These are phyloP conservation scores for Ridgeia piscesae DNA, from an alignment of 1,140 invertebrate genomes.

Conservation along the genomic window DNA sequence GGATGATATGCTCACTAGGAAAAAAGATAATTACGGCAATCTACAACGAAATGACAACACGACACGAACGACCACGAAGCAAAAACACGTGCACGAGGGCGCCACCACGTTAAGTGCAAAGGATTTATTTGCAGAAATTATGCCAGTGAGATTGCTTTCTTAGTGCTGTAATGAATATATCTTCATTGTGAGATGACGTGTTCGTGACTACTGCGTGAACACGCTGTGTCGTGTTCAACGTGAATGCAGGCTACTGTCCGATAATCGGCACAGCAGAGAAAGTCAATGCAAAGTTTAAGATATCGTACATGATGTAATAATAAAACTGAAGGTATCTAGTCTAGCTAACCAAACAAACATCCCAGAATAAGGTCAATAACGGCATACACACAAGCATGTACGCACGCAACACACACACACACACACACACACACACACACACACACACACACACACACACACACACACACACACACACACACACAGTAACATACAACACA, in stretches of 20 bases:
- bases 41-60: not conserved
- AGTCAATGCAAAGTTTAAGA: not conserved
- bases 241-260: not conserved
- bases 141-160: too few species aligned
- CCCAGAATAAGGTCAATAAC: not conserved
- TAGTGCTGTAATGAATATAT: not conserved
- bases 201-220: not conserved
- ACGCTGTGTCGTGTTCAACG: not conserved
- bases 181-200: not conserved
- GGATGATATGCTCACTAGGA: not conserved
- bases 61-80: not conserved
- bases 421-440: constrained; percentile 19
- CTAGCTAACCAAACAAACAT: not conserved
- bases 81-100: not conserved
- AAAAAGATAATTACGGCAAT: not conserved
- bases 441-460: constrained; percentile 18
- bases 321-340: not conserved
- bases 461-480: constrained; percentile 18
- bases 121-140: not conserved
- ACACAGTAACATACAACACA: constrained; percentile 17
- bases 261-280: not conserved
- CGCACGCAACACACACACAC: constrained; percentile 23
- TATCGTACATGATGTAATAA: not conserved
- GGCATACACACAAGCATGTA: constrained; percentile 17
- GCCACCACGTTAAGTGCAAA: not conserved